Conservation (phyloP, 2,113 vertebrate genomes). For the Campylomormyrus numenius region DNA sequence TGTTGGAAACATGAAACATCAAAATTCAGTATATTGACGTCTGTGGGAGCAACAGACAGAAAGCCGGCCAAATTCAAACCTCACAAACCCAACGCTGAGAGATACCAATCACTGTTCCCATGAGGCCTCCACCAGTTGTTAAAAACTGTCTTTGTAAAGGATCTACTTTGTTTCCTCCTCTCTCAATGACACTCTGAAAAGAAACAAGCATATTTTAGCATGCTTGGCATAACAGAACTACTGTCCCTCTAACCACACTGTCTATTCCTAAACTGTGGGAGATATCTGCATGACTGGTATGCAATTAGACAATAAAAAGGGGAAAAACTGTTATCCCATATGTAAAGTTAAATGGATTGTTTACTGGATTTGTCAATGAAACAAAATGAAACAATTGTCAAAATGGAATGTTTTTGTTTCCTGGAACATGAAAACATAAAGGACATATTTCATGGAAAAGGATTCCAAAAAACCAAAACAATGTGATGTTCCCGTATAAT, state of each 20-base stretch:
- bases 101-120: neutral
- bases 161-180: neutral
- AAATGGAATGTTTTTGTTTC: neutral
- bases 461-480: neutral
- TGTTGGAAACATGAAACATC: neutral
- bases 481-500: neutral
- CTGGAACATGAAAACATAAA: neutral
- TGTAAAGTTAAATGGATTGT: neutral
- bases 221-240: neutral
- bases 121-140: neutral
- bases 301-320: neutral
- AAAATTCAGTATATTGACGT: neutral
- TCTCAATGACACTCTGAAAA: neutral
- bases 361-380: neutral
- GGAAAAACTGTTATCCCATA: neutral
- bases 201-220: neutral
- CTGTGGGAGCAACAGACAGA: neutral
- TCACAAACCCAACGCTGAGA: neutral
- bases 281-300: neutral
- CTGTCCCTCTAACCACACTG: neutral
- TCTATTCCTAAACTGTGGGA: neutral
- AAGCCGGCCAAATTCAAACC: neutral
- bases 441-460: neutral
- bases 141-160: neutral
- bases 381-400: neutral